Conservation (phyloP, 1,140 invertebrate genomes). For the Ridgeia piscesae region DNA sequence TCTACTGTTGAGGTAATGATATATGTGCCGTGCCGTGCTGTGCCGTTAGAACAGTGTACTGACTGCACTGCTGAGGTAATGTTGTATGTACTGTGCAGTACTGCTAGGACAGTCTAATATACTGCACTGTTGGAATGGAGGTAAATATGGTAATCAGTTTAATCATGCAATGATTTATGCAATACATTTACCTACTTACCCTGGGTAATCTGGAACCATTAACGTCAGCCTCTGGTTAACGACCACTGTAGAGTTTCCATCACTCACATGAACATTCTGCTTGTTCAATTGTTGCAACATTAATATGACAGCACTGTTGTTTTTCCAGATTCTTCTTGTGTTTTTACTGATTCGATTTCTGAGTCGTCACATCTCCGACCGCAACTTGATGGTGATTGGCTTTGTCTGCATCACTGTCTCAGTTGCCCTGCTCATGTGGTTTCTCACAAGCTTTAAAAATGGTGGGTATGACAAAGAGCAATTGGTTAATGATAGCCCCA, state of each 20-base stretch:
- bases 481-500: not conserved
- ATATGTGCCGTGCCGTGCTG: too few relatives aligned
- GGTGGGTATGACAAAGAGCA: constrained; percentile 31
- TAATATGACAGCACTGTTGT: not conserved
- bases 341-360: constrained; percentile 40
- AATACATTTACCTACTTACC: too few relatives aligned
- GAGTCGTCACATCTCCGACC: constrained; percentile 42
- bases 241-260: not conserved
- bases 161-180: too few relatives aligned
- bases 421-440: constrained; percentile 38
- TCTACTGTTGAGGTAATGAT: not conserved
- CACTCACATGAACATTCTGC: too few relatives aligned
- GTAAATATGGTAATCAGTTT: too few relatives aligned
- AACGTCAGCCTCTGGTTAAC: too few relatives aligned
- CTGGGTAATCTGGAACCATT: too few relatives aligned
- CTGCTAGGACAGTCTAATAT: constrained; percentile 53
- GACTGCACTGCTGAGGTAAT: constrained; percentile 39
- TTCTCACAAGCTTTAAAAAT: constrained; percentile 34
- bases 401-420: constrained; percentile 32
- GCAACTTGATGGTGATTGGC: constrained; percentile 42
- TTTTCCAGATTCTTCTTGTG: not conserved
- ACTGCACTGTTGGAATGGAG: constrained; percentile 47
- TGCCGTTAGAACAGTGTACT: constrained; percentile 41
- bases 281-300: not conserved
- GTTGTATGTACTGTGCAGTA: constrained; percentile 49